A percentile compares a stretch with the other conserved stretches of the same genome.
These are phyloP conservation scores for Lordiphosa stackelbergi DNA, from an alignment of 1,140 invertebrate species.

Conservation along the genomic window DNA sequence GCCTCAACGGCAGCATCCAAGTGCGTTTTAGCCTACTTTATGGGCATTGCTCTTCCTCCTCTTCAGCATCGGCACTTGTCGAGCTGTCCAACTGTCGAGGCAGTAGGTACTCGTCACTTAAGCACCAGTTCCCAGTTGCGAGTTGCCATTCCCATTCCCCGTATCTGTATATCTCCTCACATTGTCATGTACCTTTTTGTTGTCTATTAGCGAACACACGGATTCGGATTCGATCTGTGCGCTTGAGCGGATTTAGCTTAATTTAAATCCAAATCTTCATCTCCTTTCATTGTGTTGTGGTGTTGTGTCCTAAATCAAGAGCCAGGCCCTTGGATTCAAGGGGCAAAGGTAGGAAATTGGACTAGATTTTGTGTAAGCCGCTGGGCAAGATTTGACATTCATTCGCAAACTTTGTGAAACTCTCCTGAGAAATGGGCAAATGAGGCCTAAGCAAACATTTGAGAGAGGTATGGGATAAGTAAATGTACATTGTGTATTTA, in stretches of 20 bases:
- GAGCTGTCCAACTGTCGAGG: conserved; percentile 48
- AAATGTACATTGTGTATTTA: no score
- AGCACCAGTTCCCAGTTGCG: conserved; percentile 23
- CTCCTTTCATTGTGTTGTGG: conserved; percentile 32
- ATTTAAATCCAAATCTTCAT: conserved; percentile 71
- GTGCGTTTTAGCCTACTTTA: conserved; percentile 70
- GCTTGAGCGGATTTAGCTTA: conserved; percentile 73
- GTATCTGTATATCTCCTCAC: conserved; percentile 42
- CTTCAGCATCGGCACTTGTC: conserved; percentile 49
- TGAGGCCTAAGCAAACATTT: no score
- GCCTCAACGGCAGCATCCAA: conserved; percentile 26
- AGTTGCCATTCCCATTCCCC: conserved; percentile 33
- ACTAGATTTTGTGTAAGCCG: no score
- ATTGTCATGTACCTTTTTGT: conserved; percentile 67
- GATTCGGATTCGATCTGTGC: conserved; percentile 22
- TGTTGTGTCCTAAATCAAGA: conserved; percentile 44
- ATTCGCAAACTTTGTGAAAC: no score
- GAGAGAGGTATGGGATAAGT: no score
- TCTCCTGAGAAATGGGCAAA: no score
- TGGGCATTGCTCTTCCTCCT: conserved; percentile 56
- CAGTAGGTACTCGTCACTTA: conserved; percentile 54
- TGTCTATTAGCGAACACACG: conserved; percentile 60
- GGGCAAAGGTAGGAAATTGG: conserved; percentile 16
- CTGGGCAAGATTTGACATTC: no score
- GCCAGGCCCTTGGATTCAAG: conserved; percentile 16